Base-by-base conservation (phyloP, 2,113 vertebrate genomes). In the Heliornis fulica region DNA sequence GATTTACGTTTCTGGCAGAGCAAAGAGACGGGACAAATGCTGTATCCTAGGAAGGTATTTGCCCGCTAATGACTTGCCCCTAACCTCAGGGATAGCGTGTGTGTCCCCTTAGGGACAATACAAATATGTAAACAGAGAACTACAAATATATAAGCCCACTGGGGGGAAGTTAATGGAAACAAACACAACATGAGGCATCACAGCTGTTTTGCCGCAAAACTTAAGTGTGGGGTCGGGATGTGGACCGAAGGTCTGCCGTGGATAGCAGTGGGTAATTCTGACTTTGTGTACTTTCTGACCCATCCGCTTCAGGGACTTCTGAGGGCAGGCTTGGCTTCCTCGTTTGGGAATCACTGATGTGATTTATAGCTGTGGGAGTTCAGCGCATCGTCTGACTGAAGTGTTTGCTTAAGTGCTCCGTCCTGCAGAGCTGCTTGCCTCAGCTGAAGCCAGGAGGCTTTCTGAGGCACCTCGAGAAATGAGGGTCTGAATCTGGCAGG, bases 131-230 rank as follows among this genome's bases (percentile, higher is more conserved):
- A 95, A 87, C 76, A 87, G 51, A 79, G 90, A 82, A 89, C 61
- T 31, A 79, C 50, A 95, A 96, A 89, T 61, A 96, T 2, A 83
- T 65, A 74, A 90, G n/a, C 74, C 54, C 91, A 7, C 56, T 57
- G 66, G 87, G 93, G 76, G 77, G 74, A 74, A 87, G 78, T 91
- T 82, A 95, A 76, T 90, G 88, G 90, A 92, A 96, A 93, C 72
- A 89, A 95, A 96, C 19, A 86, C 65, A 41, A 32, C 56, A 34
- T 46, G 66, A 93, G 63, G 64, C 71, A 51, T 40, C 38, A 46
- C 90, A 91, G 94, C 92, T 95, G 90, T 59, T 86, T 72, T 59
- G 48, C 71, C 63, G 54, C 56, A 89, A 25, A 60, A 75, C 32
- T n/a, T 17, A 56, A 5, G 64, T 83, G 75, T 65, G 40, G 40